Conservation (phyloP, 2,113 vertebrate genomes). For the Motacilla alba region DNA sequence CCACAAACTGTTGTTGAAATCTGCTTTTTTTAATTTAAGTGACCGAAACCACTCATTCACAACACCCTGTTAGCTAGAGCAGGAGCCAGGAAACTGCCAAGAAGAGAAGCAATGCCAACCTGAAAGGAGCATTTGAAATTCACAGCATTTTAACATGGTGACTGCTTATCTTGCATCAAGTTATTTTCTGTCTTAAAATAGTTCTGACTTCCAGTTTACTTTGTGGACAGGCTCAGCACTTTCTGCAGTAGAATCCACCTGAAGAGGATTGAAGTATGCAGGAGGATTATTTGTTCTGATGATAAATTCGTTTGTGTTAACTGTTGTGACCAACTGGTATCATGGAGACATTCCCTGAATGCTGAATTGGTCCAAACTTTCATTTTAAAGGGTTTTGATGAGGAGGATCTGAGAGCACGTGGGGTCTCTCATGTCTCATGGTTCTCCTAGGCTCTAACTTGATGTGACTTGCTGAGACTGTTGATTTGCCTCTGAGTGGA, state of each 20-base stretch:
- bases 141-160: background rate
- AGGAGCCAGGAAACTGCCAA: slow-evolving; percentile 21
- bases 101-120: slow-evolving; percentile 9
- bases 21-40: background rate
- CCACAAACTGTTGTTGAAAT: background rate
- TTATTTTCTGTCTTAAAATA: background rate
- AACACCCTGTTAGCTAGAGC: background rate
- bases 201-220: background rate
- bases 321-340: too few species aligned
- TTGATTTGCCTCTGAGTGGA: too few species aligned
- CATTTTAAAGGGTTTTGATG: background rate
- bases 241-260: background rate
- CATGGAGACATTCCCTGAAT: background rate
- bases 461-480: too few species aligned
- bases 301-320: background rate
- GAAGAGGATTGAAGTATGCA: background rate
- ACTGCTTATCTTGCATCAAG: background rate
- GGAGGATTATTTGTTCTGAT: background rate
- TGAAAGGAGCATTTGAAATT: slow-evolving; percentile 19
- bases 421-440: background rate
- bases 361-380: background rate
- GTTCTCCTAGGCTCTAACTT: background rate
- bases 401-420: background rate
- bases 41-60: background rate
- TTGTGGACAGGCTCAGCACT: background rate